Base-by-base conservation (phyloP, 2,888 invertebrate species). In the Sinohyriopsis cumingii region DNA sequence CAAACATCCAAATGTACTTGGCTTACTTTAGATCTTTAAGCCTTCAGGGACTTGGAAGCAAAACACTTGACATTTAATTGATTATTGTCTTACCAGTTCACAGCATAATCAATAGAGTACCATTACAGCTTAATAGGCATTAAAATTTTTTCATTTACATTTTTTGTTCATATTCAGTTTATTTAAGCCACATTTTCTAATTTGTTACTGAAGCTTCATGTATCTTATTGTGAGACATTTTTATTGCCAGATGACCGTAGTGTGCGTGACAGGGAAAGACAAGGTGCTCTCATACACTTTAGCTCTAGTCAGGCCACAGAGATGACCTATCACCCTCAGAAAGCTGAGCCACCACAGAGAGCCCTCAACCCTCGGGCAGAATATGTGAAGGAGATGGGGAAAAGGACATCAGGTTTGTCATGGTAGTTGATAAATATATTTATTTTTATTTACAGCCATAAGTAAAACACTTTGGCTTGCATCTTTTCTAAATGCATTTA, bases 281-380 rank as follows among this genome's bases (percentile, higher is more conserved):
- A 89, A 67, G 88, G 89, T 25, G 89, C 89, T 3, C 68, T 88
- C 67, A 83, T 85, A 67, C 89, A 89, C 77, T 89, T 88, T 77
- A 87, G 86, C 66, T 81, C 84, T 3, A 83, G 87, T 68, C 87
- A 88, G 73, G 87, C 88, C 18, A 76, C 83, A 6, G 86, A 87
- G 67, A 84, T 85, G 83, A 82, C 82, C 5, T 61, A 69, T 28
- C 80, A 77, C 20, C 79, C 80, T 5, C 72, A 73, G 20, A 62
- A 62, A 9, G 72, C 75, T 12, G 78, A 80, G 45, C 71, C 73
- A 5, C 77, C 65, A 25, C 57, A 68, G 20, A 77, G 72, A 65
- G 62, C 63, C 20, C 75, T 77, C 3, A 78, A 80, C 65, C 85
- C 87, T 12, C 72, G 88, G 54, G 84, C 80, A 53, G 83, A 87